Evolutionary conservation across 2,888 invertebrate species (phyloP).

Genomic region (Abrostola tripartita): DNA sequence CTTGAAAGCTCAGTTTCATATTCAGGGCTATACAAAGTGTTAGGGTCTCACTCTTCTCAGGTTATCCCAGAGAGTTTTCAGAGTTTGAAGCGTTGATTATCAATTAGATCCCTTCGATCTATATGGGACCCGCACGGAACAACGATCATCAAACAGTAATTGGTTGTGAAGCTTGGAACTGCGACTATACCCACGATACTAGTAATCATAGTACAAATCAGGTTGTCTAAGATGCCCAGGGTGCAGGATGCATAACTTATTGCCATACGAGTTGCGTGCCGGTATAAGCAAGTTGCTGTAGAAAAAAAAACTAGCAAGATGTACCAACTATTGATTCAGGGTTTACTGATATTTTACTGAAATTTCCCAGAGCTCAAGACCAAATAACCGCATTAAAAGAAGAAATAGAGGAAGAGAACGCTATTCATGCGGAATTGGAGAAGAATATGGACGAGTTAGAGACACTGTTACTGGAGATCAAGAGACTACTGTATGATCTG

Average conservation of each 20-base stretch:
- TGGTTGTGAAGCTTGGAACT: not conserved
- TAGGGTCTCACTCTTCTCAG: too few relatives aligned
- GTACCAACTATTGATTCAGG: too few relatives aligned
- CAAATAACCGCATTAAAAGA: slow-evolving; percentile 90
- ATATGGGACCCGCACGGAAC: not conserved
- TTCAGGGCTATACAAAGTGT: too few relatives aligned
- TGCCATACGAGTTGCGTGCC: too few relatives aligned
- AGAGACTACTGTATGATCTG: slow-evolving; percentile 80
- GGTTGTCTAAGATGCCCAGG: not conserved
- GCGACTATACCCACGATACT: not conserved
- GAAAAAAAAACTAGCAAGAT: too few relatives aligned
- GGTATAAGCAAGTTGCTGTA: too few relatives aligned
- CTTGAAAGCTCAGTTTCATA: too few relatives aligned
- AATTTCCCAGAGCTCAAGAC: slow-evolving; percentile 90
- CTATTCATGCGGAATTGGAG: slow-evolving; percentile 66
- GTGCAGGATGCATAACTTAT: too few relatives aligned
- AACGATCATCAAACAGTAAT: not conserved
- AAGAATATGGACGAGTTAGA: slow-evolving; percentile 77
- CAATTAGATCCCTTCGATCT: not conserved
- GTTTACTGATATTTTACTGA: not conserved
- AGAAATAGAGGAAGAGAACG: slow-evolving; percentile 86
- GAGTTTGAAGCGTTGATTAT: not conserved
- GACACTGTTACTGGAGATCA: slow-evolving; percentile 79
- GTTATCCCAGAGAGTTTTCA: not conserved
- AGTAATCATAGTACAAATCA: not conserved